Evolutionary conservation across 2,113 vertebrate genomes (phyloP), one percentile per base, ranked within the genome.

Genomic region (Callocephalon fimbriatum): DNA sequence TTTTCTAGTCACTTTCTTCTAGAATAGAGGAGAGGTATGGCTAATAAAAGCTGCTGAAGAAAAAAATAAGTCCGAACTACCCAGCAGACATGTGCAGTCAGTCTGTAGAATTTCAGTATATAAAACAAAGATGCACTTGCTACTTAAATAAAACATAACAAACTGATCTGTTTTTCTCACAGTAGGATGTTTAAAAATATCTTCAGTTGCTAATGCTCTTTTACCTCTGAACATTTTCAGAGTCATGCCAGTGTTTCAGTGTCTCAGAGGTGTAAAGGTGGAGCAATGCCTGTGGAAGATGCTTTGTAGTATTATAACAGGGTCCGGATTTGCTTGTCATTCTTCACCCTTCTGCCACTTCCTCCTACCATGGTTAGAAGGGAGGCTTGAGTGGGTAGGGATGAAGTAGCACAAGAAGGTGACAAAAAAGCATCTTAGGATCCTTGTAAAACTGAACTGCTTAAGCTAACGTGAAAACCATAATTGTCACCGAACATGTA

Each of bases 241-340:
- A 3, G 40, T 82, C 2, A 0, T 67, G 37, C 18, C 38, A 23
- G 0, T 38, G n/a, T 75, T 70, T 50, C 22, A 13, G 47, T 12
- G 10, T 51, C 14, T 56, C 7, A 2, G 40, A 25, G 14, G 31
- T 10, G 25, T 45, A 51, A 65, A 51, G 25, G 18, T 44, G 26
- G 32, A 40, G 37, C 0, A 0, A 10, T 35, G 35, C 10, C 15
- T 44, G 56, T 0, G 0, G n/a, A 73, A 61, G 25, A 19, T 61
- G 66, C 9, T 32, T 21, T 25, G 37, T 44, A 26, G 8, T 32
- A 8, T 1, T 3, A 3, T 5, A 22, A 15, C 58, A 22, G 21
- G 17, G 27, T 54, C 58, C 48, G 29, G 23, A 26, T 16, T 56
- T 37, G 27, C 29, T 38, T 21, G 3, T 50, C 4, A 1, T 42